Conservation (phyloP, 2,888 invertebrate genomes). For the Dryobotodes eremita region DNA sequence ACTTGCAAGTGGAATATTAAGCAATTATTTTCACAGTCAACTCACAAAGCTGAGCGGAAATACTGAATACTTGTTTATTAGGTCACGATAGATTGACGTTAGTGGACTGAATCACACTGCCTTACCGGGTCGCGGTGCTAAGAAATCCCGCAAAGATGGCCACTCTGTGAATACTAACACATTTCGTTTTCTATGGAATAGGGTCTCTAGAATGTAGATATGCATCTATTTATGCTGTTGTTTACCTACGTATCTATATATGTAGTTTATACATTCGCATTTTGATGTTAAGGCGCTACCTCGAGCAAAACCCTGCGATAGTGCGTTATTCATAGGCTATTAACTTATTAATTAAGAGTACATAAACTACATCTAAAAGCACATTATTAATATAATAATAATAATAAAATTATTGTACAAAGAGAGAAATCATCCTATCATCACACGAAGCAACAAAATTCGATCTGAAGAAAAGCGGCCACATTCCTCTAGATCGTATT, state of each 20-base stretch:
- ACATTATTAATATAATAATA: no score
- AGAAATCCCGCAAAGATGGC: conserved; percentile 44
- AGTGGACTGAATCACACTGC: conserved; percentile 45
- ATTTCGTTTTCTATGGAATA: conserved; percentile 6
- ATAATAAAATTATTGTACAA: no score
- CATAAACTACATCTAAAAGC: no score
- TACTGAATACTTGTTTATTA: conserved; percentile 46
- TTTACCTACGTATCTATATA: neutral
- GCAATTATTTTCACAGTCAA: conserved; percentile 26
- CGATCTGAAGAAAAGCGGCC: no score
- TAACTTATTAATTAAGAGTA: no score
- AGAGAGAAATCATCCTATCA: no score
- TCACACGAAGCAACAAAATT: no score
- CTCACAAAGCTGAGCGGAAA: conserved; percentile 46
- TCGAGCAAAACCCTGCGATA: no score
- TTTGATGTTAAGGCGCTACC: no score
- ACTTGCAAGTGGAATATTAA: neutral
- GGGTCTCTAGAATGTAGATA: neutral
- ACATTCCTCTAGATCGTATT: no score
- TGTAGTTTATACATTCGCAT: no score
- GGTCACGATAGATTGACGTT: conserved; percentile 40
- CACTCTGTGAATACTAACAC: conserved; percentile 48
- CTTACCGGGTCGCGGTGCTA: conserved; percentile 32
- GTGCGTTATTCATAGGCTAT: no score
- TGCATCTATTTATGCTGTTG: neutral